These are phyloP conservation scores for Clostera curtula DNA, from an alignment of 2,888 invertebrate genomes.

Conservation along the genomic window DNA sequence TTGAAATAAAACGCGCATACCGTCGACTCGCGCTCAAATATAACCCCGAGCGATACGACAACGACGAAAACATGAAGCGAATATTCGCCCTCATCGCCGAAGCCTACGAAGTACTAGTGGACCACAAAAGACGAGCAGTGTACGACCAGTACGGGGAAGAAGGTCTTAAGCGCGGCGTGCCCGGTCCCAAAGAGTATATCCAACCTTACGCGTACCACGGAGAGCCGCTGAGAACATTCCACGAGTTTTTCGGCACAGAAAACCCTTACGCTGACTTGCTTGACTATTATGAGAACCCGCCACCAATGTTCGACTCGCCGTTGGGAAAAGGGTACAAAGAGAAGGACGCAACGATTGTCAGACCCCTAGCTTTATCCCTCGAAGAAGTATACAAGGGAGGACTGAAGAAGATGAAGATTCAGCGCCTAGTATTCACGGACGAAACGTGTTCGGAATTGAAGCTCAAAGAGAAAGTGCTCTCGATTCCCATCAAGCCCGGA, in stretches of 20 bases:
- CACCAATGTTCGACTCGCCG: slow-evolving; percentile 76
- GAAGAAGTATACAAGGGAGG: slow-evolving; percentile 81
- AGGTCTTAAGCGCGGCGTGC: slow-evolving; percentile 87
- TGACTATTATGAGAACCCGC: slow-evolving; percentile 78
- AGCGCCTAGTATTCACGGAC: slow-evolving; percentile 79
- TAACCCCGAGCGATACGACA: slow-evolving; percentile 72
- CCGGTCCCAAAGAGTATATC: slow-evolving; percentile 78
- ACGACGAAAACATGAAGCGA: slow-evolving; percentile 59
- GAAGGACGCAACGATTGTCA: slow-evolving; percentile 68
- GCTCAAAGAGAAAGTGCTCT: slow-evolving; percentile 81
- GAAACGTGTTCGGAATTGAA: slow-evolving; percentile 77
- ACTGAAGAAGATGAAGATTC: slow-evolving; percentile 89
- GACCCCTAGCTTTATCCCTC: slow-evolving; percentile 65
- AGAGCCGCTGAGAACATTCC: slow-evolving; percentile 82
- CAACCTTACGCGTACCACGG: slow-evolving; percentile 88
- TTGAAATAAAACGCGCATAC: slow-evolving; percentile 83
- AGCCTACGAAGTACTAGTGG: slow-evolving; percentile 85
- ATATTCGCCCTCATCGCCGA: slow-evolving; percentile 81
- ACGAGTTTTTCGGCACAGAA: slow-evolving; percentile 87
- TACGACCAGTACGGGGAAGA: slow-evolving; percentile 94
- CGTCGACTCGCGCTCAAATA: slow-evolving; percentile 73
- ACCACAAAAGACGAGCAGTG: slow-evolving; percentile 80
- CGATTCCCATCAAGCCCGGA: slow-evolving; percentile 84
- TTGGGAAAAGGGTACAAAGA: slow-evolving; percentile 77
- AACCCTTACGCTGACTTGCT: slow-evolving; percentile 88